Conservation (phyloP, 2,888 invertebrate genomes). For the Enoplolaimus lenunculus region DNA sequence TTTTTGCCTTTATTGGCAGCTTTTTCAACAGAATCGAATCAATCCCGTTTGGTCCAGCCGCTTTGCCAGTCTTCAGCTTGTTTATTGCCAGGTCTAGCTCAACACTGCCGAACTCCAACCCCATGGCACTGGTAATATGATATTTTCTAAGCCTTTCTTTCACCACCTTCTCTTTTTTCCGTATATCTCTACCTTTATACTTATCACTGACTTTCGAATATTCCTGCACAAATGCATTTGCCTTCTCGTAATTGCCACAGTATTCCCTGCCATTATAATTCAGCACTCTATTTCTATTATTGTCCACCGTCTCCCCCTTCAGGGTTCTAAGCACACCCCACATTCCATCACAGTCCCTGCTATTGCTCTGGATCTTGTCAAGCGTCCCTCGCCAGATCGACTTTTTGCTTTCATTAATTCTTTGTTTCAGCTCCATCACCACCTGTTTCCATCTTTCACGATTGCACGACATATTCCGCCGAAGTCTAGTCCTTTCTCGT, state of each 20-base stretch:
- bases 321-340: too few relatives aligned
- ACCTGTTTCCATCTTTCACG: too few relatives aligned
- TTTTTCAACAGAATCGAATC: background rate
- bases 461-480: too few relatives aligned
- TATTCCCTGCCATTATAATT: too few relatives aligned
- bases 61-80: slow-evolving; percentile 4
- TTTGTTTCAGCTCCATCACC: too few relatives aligned
- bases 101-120: background rate
- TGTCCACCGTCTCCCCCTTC: too few relatives aligned
- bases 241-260: background rate
- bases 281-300: too few relatives aligned
- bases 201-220: background rate
- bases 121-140: background rate
- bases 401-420: too few relatives aligned
- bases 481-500: too few relatives aligned
- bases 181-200: background rate
- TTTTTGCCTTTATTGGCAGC: background rate
- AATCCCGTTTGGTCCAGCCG: slow-evolving; percentile 1
- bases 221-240: slow-evolving; percentile 8
- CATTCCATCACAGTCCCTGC: too few relatives aligned
- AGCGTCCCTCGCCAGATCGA: too few relatives aligned
- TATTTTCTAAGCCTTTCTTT: background rate
- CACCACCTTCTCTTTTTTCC: background rate
- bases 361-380: too few relatives aligned
- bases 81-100: slow-evolving; percentile 9